Percentiles rank a stretch among this genome's conserved stretches.
Evolutionary conservation across 92 coral and sea anemone species (phyloP).

Genomic region (Epizoanthus fatuus): DNA sequence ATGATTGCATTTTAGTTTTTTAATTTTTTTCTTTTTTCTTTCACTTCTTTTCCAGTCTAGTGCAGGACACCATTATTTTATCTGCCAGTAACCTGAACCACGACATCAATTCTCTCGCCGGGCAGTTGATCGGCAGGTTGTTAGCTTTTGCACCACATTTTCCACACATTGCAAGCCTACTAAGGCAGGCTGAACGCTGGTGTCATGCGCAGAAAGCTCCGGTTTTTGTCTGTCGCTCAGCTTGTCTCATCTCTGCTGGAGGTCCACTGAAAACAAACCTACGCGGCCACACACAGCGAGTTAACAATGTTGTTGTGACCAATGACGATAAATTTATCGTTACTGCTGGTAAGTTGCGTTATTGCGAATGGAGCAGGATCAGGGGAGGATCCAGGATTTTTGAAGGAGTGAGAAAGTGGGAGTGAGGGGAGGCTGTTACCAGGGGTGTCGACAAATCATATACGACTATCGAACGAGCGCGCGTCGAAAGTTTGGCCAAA

Average conservation of each 20-base stretch:
- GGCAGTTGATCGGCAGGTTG: slow-evolving; percentile 82
- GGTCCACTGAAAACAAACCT: slow-evolving; percentile 90
- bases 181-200: slow-evolving; percentile 84
- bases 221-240: slow-evolving; percentile 74
- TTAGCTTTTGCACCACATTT: slow-evolving; percentile 76
- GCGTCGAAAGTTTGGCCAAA: too few species aligned
- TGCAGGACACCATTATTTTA: slow-evolving; percentile 77
- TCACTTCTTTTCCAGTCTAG: slow-evolving; percentile 50
- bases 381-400: too few species aligned
- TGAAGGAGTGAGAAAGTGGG: too few species aligned
- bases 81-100: slow-evolving; percentile 87
- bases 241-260: slow-evolving; percentile 88
- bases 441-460: too few species aligned
- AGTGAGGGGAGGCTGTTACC: too few species aligned
- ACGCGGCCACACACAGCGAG: slow-evolving; percentile 86
- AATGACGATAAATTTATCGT: slow-evolving; percentile 77
- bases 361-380: too few species aligned
- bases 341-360: slow-evolving; percentile 51
- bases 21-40: neutral
- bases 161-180: slow-evolving; percentile 64
- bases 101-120: slow-evolving; percentile 75
- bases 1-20: too few species aligned
- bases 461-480: too few species aligned
- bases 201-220: slow-evolving; percentile 75
- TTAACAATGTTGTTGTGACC: slow-evolving; percentile 77